Evolutionary conservation across 2,113 vertebrate genomes (phyloP).

Genomic region (Anhinga rufa): DNA sequence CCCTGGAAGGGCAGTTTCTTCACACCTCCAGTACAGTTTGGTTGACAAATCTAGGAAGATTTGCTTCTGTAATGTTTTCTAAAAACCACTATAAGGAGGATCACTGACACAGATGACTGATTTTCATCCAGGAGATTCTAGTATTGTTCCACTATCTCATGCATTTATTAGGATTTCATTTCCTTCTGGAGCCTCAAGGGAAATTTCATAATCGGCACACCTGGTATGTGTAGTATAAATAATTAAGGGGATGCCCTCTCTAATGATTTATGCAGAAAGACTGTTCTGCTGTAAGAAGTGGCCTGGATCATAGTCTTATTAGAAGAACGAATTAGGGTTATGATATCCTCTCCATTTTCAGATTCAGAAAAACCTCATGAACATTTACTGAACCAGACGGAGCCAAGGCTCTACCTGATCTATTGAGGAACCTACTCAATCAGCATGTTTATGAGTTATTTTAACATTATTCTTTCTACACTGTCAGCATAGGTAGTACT

Average conservation of each 20-base stretch:
- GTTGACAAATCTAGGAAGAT: not conserved
- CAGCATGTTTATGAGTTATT: not conserved
- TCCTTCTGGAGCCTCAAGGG: conserved; percentile 44
- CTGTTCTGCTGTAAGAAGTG: not conserved
- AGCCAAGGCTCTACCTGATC: not conserved
- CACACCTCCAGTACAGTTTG: not conserved
- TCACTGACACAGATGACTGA: not conserved
- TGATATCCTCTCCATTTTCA: not conserved
- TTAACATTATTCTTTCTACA: not conserved
- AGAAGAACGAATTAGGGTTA: not conserved
- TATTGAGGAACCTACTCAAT: not conserved
- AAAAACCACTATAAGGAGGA: not conserved
- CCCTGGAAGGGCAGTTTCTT: not conserved
- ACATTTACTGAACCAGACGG: not conserved
- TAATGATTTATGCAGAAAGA: not conserved
- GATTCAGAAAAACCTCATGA: not conserved
- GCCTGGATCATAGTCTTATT: not conserved
- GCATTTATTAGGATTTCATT: conserved; percentile 54
- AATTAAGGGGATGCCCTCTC: conserved; percentile 34
- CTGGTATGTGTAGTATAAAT: conserved; percentile 42
- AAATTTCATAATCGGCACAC: conserved; percentile 52
- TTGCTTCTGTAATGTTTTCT: not conserved
- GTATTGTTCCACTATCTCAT: conserved; percentile 5
- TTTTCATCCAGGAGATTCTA: conserved; percentile 42
- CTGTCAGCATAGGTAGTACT: not conserved